Conservation (phyloP, 64 coral and sea anemone genomes). For the Montipora sp. region DNA sequence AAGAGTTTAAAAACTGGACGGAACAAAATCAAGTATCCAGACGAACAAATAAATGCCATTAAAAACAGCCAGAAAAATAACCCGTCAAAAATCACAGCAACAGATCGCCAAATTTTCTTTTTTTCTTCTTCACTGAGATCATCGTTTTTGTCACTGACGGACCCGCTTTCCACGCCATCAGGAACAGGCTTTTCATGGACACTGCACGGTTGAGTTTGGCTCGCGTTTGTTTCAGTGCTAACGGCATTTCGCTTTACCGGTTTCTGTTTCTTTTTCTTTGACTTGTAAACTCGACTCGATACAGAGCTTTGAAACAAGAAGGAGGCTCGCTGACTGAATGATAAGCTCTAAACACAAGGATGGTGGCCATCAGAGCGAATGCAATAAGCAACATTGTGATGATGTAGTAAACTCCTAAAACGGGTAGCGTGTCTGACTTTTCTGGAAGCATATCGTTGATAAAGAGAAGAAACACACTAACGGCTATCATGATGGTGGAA, state of each 20-base stretch:
- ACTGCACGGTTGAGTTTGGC: no score
- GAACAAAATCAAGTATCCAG: no score
- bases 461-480: conserved; percentile 70
- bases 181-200: no score
- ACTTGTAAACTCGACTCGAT: background rate
- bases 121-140: no score
- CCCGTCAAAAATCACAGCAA: no score
- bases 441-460: conserved; percentile 66
- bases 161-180: no score
- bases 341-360: conserved; percentile 65
- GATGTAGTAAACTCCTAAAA: conserved; percentile 62
- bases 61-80: no score
- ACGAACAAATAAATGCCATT: no score
- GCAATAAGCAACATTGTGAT: conserved; percentile 61
- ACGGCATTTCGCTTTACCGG: background rate
- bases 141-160: no score
- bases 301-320: background rate
- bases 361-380: conserved; percentile 27
- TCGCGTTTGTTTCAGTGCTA: no score
- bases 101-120: no score
- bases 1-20: no score
- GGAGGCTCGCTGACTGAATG: conserved; percentile 43
- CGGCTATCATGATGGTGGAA: conserved; percentile 59
- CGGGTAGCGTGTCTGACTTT: conserved; percentile 61
- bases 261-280: background rate